Conservation (phyloP, 2,888 invertebrate genomes). For the Steinernema hermaphroditum region DNA sequence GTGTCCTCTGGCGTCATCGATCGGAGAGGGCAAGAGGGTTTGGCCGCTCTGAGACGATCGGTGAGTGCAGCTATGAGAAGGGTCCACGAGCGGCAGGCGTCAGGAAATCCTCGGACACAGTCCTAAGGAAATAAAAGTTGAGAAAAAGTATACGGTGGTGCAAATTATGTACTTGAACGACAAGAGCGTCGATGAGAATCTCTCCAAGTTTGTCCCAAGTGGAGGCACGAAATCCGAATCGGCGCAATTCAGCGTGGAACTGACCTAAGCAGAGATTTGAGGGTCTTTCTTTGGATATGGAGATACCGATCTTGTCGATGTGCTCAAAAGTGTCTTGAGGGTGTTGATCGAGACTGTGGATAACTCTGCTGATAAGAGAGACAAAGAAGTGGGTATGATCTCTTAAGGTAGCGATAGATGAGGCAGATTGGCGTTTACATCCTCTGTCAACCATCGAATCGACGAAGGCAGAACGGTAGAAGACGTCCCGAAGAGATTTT, state of each 20-base stretch:
- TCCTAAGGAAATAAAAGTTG: conserved; percentile 54
- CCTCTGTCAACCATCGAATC: conserved; percentile 57
- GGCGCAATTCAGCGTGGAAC: conserved; percentile 54
- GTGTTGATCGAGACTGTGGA: conserved; percentile 53
- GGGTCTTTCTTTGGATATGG: no score
- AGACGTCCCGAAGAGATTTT: conserved; percentile 55
- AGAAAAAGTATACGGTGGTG: no score
- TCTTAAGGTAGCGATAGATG: conserved; percentile 56
- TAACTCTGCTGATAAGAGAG: conserved; percentile 58
- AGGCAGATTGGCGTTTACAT: not conserved
- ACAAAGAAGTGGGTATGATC: conserved; percentile 65
- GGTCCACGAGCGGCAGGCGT: conserved; percentile 62
- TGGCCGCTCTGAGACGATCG: conserved; percentile 54
- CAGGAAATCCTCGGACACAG: conserved; percentile 60
- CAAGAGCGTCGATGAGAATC: conserved; percentile 54
- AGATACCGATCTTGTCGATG: conserved; percentile 55
- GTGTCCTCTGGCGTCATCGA: not conserved
- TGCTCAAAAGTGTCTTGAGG: conserved; percentile 59
- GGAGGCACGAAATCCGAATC: conserved; percentile 57
- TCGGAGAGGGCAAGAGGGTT: not conserved
- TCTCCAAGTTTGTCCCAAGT: conserved; percentile 64
- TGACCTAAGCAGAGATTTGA: conserved; percentile 44
- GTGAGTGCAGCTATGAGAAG: conserved; percentile 59
- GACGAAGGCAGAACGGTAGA: conserved; percentile 63
- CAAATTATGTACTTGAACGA: conserved; percentile 51